Evolutionary conservation across 2,888 invertebrate genomes (phyloP).

Genomic region (Eutolmus rufibarbis): DNA sequence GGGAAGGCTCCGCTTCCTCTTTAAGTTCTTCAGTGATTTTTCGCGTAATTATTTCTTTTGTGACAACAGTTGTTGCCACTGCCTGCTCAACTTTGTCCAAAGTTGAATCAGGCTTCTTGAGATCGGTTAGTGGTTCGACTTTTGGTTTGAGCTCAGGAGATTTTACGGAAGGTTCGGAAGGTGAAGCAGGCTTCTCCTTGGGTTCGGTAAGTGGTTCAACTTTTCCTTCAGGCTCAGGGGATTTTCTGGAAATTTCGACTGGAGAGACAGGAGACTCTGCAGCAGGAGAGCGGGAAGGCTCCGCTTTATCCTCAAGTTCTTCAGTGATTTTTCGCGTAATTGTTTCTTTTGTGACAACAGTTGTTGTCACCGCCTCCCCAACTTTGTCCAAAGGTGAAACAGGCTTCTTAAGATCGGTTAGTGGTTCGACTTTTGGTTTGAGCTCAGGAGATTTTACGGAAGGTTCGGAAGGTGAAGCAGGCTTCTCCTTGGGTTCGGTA

Average conservation of each 20-base stretch:
- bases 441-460: too few species aligned
- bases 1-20: not conserved
- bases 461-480: too few species aligned
- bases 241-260: not conserved
- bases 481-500: not conserved
- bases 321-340: not conserved
- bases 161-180: not conserved
- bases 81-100: not conserved
- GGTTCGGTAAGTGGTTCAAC: not conserved
- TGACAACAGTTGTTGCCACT: not conserved
- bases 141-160: not conserved
- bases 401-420: too few species aligned
- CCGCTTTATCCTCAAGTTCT: not conserved
- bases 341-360: too few species aligned
- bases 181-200: not conserved
- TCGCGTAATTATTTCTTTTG: not conserved
- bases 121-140: not conserved
- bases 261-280: not conserved
- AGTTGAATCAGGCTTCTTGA: not conserved
- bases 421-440: too few species aligned
- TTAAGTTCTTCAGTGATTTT: not conserved
- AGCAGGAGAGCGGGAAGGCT: not conserved
- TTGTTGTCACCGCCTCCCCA: too few species aligned
- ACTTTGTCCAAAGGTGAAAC: too few species aligned
- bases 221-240: not conserved